These are phyloP conservation scores for Eucidaris tribuloides DNA, from an alignment of 35 echinoderm and acorn worm species.

Conservation along the genomic window DNA sequence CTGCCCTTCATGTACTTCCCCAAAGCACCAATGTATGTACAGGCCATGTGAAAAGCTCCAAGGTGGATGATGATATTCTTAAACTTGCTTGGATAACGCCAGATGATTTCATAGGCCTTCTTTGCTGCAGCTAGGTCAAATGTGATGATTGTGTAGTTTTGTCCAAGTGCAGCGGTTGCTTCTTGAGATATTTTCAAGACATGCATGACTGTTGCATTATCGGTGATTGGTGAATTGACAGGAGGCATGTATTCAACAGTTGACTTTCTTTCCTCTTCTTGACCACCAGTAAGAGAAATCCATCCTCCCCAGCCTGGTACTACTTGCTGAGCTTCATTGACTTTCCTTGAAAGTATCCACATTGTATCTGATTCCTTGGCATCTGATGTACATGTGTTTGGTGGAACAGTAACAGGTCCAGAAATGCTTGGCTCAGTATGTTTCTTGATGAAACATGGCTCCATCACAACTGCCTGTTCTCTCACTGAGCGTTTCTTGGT, in stretches of 20 bases:
- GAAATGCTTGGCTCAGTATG: conserved; percentile 49
- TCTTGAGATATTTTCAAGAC: conserved; percentile 46
- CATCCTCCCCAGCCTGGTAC: conserved; percentile 35
- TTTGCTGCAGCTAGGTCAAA: conserved; percentile 59
- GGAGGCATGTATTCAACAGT: conserved; percentile 44
- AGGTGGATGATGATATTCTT: conserved; percentile 49
- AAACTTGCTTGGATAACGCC: conserved; percentile 37
- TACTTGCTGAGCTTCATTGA: neutral
- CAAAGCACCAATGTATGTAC: conserved; percentile 62
- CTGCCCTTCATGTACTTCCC: conserved; percentile 61
- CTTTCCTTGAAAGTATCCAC: conserved; percentile 13
- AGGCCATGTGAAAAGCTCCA: conserved; percentile 59
- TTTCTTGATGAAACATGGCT: conserved; percentile 59
- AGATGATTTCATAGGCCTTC: conserved; percentile 56
- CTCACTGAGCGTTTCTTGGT: conserved; percentile 47
- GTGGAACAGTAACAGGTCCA: neutral
- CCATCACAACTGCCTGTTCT: conserved; percentile 33
- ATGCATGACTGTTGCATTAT: conserved; percentile 58
- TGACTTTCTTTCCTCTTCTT: neutral
- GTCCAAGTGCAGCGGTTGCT: conserved; percentile 48
- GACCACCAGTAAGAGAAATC: conserved; percentile 7
- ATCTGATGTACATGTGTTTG: conserved; percentile 15
- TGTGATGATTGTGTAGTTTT: conserved; percentile 50
- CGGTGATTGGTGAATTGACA: conserved; percentile 54
- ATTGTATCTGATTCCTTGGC: conserved; percentile 22